These are phyloP conservation scores for Tachypleus tridentatus DNA, from an alignment of 1,140 invertebrate species.

Conservation along the genomic window DNA sequence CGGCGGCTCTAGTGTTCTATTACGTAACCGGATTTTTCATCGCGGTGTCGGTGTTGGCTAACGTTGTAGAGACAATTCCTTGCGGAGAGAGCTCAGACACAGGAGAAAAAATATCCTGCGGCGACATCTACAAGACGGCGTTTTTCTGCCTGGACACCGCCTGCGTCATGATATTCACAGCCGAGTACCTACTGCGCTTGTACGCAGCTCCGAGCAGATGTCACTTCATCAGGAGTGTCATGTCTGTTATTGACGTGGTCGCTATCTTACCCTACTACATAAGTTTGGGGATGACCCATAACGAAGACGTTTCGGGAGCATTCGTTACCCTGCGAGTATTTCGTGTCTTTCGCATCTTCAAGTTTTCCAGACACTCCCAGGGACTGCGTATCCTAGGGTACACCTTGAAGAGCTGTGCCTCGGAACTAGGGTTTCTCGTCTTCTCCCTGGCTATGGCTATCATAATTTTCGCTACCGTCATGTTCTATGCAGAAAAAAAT, in stretches of 20 bases:
- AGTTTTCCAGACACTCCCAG: constrained; percentile 98
- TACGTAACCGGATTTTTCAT: constrained; percentile 99
- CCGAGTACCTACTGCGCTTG: constrained; percentile 89
- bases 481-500: constrained; percentile 99
- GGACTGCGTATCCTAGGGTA: constrained; percentile 97
- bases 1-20: constrained; percentile 96
- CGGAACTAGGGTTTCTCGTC: constrained; percentile 96
- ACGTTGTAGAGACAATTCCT: constrained; percentile 97
- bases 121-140: constrained; percentile 92
- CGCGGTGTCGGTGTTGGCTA: constrained; percentile 96
- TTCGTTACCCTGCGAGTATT: constrained; percentile 98
- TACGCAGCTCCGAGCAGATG: constrained; percentile 96
- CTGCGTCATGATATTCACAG: constrained; percentile 99
- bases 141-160: constrained; percentile 99
- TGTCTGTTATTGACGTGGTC: constrained; percentile 99
- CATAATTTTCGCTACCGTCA: constrained; percentile 96
- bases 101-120: constrained; percentile 72
- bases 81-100: constrained; percentile 39
- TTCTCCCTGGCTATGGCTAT: constrained; percentile 99
- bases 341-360: constrained; percentile 98
- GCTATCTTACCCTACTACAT: constrained; percentile 99
- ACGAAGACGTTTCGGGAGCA: constrained; percentile 97
- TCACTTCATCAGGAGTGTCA: constrained; percentile 93
- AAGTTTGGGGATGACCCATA: constrained; percentile 89
- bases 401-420: constrained; percentile 97